Base-by-base conservation (phyloP, 2,888 invertebrate species). In the Catocala fraxini region DNA sequence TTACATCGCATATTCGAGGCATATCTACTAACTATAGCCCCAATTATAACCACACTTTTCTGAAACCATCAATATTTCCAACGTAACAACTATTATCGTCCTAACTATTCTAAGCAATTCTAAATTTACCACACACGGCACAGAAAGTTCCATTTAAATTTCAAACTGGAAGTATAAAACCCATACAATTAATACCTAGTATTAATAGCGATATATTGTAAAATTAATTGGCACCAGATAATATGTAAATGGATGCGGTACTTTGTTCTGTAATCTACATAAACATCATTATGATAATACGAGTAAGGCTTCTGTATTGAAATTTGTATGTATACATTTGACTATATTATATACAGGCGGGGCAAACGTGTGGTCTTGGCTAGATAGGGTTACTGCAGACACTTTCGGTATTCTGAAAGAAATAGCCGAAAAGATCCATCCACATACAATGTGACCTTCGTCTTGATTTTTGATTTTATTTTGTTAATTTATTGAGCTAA, bases 151-250 rank as follows among this genome's bases (percentile, higher is more conserved):
- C 56, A 60, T 52, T 81, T 73, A 65, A 76, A 77, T 81, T 86
- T 84, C 77, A 84, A 85, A 66, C 47, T 53, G 6, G 25, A 62
- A 68, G 72, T 68, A 73, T 84, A 82, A 87, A 85, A 83, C 76
- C 71, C 60, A 70, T 65, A 79, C 83, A 88, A 88, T 87, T 86
- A 57, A 71, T 64, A 79, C 81, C n/a, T n/a, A n/a, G n/a, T 86
- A 88, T 86, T 86, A 88, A 87, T 87, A 85, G 79, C 81, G 77
- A 86, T 87, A 88, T 85, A 83, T 85, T 88, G 88, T 89, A 81
- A 87, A 86, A 89, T 88, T 90, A 91, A 90, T 90, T 90, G 88
- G 87, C 65, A 58, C 57, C 64, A 82, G 89, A 89, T 90, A 90
- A 88, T 85, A 91, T 92, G 90, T 80, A 82, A 90, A 91, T 91